Percentiles rank a stretch among this genome's conserved stretches.
These are phyloP conservation scores for Chiloscyllium punctatum DNA, from an alignment of 2,797 vertebrate species.

Conservation along the genomic window DNA sequence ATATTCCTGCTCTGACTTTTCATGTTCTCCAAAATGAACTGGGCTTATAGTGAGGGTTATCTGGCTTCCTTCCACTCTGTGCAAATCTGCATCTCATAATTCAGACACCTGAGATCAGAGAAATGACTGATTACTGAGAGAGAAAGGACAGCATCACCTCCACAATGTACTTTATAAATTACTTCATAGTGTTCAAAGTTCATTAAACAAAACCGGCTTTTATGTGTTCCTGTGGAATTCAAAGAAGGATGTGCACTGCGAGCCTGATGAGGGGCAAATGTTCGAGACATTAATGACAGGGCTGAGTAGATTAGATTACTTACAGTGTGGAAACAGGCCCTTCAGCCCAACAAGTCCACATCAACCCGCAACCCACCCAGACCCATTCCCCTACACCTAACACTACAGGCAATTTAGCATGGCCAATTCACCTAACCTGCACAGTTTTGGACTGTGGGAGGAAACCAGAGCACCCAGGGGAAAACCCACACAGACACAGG, in stretches of 20 bases:
- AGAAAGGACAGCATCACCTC: not conserved
- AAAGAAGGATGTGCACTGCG: not conserved
- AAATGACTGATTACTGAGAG: not conserved
- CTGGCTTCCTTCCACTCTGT: not conserved
- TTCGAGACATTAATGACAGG: not conserved
- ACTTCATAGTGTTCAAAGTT: not conserved
- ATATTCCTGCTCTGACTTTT: not conserved
- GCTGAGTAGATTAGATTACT: not conserved
- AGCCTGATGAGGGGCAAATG: not conserved
- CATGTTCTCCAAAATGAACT: not conserved
- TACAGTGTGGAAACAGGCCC: no score
- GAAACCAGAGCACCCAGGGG: no score
- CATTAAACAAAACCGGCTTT: not conserved
- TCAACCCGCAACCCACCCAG: no score
- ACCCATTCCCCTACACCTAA: no score
- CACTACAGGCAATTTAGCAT: no score
- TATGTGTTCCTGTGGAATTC: not conserved
- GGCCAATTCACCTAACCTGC: no score
- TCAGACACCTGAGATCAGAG: constrained; percentile 1
- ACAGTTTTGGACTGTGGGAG: no score
- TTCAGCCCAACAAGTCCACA: no score
- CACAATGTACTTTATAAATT: not conserved
- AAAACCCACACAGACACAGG: no score
- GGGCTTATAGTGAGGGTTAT: not conserved
- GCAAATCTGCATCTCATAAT: not conserved